A percentile compares a stretch with the other conserved stretches of the same genome.
Evolutionary conservation across 2,113 vertebrate genomes (phyloP).

Genomic region (Phalacrocorax brasilianus): DNA sequence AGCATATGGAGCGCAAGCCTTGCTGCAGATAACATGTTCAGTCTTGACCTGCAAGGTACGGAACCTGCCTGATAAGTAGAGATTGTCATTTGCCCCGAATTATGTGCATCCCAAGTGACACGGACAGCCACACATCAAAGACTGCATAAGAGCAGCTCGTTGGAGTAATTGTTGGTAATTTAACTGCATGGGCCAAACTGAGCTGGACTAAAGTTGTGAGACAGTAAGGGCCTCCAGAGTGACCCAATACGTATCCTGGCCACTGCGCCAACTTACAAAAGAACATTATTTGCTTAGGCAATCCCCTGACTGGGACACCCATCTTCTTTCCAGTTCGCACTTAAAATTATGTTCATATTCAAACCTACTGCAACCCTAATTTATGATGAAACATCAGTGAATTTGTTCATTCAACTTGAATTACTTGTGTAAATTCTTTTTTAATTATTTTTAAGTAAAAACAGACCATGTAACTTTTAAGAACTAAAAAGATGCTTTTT

Average conservation of each 20-base stretch:
- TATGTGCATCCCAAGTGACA: not conserved
- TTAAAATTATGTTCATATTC: not conserved
- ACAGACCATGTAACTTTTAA: not conserved
- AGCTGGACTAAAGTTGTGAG: not conserved
- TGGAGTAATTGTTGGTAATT: not conserved
- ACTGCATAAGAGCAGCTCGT: accelerated
- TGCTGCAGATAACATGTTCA: not conserved
- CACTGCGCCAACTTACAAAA: not conserved
- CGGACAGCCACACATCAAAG: accelerated
- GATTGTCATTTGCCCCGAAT: not conserved
- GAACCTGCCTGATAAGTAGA: not conserved
- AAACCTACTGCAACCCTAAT: not conserved
- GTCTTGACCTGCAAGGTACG: not conserved
- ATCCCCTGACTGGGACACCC: not conserved
- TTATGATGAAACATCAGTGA: not conserved
- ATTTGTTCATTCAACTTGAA: not conserved
- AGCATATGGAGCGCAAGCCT: not conserved
- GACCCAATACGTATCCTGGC: not conserved
- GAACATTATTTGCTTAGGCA: not conserved
- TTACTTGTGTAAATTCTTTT: not conserved
- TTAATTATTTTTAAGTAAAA: not conserved
- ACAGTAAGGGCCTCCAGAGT: not conserved
- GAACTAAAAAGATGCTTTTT: not conserved
- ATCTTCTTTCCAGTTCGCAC: not conserved
- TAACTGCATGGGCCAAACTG: not conserved